These are phyloP conservation scores for Athalia circularis DNA, from an alignment of 2,888 invertebrate genomes.

Conservation along the genomic window DNA sequence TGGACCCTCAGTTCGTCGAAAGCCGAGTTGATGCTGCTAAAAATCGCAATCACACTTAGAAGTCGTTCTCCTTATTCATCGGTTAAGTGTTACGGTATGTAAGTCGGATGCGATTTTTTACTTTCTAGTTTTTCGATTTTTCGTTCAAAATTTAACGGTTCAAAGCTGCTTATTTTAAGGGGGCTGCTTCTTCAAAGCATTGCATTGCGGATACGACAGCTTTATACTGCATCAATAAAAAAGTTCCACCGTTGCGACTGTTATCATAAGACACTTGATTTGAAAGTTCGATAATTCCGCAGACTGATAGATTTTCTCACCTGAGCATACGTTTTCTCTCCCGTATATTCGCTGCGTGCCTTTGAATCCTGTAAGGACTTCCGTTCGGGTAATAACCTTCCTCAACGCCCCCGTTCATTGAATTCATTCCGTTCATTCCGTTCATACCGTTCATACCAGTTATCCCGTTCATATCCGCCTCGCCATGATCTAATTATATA, in stretches of 20 bases:
- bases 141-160: no score
- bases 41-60: slow-evolving; percentile 72
- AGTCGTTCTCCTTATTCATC: slow-evolving; percentile 20
- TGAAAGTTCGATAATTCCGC: no score
- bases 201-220: no score
- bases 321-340: slow-evolving; percentile 99
- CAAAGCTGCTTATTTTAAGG: no score
- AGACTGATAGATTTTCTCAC: slow-evolving; percentile 75
- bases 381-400: slow-evolving; percentile 81
- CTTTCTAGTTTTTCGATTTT: no score
- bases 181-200: no score
- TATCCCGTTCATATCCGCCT: slow-evolving; percentile 59
- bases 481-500: slow-evolving; percentile 63
- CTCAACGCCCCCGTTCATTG: slow-evolving; percentile 71
- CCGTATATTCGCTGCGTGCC: slow-evolving; percentile 96
- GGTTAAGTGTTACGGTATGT: not conserved
- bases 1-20: slow-evolving; percentile 98
- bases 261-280: no score
- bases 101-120: no score
- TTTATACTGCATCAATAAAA: no score
- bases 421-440: slow-evolving; percentile 41
- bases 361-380: slow-evolving; percentile 90
- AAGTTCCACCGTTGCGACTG: no score
- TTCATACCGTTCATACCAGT: slow-evolving; percentile 17
- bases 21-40: slow-evolving; percentile 99